These are phyloP conservation scores for Philonicus albiceps DNA, from an alignment of 2,888 invertebrate genomes.

Conservation along the genomic window DNA sequence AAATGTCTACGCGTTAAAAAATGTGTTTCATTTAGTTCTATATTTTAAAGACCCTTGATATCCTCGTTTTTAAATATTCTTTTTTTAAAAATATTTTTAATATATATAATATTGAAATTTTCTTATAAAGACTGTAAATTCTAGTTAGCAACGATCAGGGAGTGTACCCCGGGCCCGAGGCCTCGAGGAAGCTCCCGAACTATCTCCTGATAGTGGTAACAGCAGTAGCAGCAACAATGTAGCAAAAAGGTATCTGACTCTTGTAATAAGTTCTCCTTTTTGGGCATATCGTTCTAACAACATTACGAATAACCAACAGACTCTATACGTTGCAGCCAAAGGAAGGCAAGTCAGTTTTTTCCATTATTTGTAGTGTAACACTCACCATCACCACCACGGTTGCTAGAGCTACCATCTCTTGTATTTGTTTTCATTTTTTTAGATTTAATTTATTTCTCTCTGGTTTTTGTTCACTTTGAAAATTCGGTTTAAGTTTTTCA, in stretches of 20 bases:
- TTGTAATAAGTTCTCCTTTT: conserved; percentile 56
- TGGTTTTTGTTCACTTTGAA: conserved; percentile 38
- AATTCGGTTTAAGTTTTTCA: conserved; percentile 34
- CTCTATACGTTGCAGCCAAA: conserved; percentile 30
- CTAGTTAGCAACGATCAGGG: conserved; percentile 3
- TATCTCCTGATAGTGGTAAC: conserved; percentile 33
- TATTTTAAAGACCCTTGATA: conserved; percentile 43
- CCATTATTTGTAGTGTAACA: background rate
- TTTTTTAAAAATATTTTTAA: conserved; percentile 30
- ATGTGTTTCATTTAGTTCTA: conserved; percentile 22
- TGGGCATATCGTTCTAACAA: background rate
- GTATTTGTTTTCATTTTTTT: background rate
- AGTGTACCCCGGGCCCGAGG: background rate
- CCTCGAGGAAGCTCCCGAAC: background rate
- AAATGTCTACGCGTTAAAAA: conserved; percentile 10
- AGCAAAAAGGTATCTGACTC: conserved; percentile 61
- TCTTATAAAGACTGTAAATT: conserved; percentile 32
- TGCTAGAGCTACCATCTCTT: conserved; percentile 4
- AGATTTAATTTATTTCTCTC: background rate
- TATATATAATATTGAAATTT: conserved; percentile 29
- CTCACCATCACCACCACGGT: conserved; percentile 1
- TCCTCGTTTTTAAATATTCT: conserved; percentile 41
- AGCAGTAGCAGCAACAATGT: conserved; percentile 42
- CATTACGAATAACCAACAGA: conserved; percentile 20
- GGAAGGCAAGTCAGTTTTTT: conserved; percentile 1